Percentiles rank a stretch among this genome's conserved stretches.
Conservation (phyloP, 2,797 vertebrate species). For the Gephyroberyx darwinii region DNA sequence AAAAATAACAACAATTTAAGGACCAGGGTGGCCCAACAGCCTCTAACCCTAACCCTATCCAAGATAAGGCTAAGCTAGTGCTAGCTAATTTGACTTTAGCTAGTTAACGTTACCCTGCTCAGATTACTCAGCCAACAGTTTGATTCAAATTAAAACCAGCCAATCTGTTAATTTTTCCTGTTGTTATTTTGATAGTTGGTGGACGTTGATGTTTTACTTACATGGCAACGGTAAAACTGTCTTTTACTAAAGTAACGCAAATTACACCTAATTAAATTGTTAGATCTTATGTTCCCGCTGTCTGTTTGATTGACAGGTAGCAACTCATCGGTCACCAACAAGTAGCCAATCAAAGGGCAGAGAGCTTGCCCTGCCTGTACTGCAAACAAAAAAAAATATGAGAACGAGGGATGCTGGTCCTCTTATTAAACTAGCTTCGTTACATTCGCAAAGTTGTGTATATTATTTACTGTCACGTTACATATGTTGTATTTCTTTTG, state of each 20-base stretch:
- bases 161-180: no score
- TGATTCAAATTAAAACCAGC: no score
- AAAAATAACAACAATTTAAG: neutral
- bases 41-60: no score
- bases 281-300: constrained; percentile 31
- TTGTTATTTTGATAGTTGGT: neutral
- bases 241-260: neutral
- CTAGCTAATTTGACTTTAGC: no score
- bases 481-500: neutral
- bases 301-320: constrained; percentile 17
- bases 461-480: neutral
- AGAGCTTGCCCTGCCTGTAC: rapidly evolving
- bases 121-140: no score
- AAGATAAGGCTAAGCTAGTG: no score
- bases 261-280: no score
- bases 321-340: neutral
- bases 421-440: rapidly evolving
- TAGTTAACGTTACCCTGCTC: no score
- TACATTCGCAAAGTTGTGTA: neutral
- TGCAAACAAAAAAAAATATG: neutral
- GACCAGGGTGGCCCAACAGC: no score
- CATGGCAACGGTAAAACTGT: neutral
- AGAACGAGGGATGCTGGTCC: neutral
- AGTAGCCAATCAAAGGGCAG: constrained; percentile 47
- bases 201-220: constrained; percentile 15